Percentiles rank a stretch among this genome's conserved stretches.
Evolutionary conservation across 2,113 vertebrate species (phyloP).

Genomic region (Loxodonta africana): DNA sequence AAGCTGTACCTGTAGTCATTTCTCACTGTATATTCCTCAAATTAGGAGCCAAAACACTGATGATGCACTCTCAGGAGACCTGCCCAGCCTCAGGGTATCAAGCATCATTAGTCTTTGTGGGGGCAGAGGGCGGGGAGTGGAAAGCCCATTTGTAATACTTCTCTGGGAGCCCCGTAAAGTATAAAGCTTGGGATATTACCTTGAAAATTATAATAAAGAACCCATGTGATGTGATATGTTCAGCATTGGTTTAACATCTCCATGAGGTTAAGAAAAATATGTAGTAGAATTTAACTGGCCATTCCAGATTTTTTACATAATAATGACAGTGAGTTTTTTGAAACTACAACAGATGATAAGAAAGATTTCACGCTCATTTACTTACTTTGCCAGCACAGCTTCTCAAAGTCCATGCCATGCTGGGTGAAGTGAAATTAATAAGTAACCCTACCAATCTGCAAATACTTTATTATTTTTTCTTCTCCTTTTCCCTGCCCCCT

Average conservation of each 20-base stretch:
- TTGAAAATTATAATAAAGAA: constrained; percentile 24
- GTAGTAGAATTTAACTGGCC: not conserved
- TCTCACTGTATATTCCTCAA: not conserved
- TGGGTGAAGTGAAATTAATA: not conserved
- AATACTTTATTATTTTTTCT: not conserved
- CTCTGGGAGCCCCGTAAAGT: not conserved
- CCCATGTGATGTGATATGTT: not conserved
- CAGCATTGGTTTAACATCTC: not conserved
- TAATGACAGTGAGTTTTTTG: not conserved
- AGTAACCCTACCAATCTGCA: not conserved
- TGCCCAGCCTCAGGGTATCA: not conserved
- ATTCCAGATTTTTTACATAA: not conserved
- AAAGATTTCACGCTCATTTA: not conserved
- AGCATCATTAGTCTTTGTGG: not conserved
- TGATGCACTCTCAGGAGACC: not conserved
- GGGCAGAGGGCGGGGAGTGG: not conserved
- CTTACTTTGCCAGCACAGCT: not conserved
- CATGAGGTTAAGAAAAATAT: constrained; percentile 5
- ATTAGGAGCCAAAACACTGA: no score
- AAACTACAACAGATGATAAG: not conserved
- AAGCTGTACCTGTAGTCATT: not conserved
- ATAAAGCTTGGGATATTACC: constrained; percentile 9
- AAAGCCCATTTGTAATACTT: not conserved
- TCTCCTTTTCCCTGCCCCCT: not conserved
- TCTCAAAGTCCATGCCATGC: not conserved